These are phyloP conservation scores for Hirundo rustica DNA, from an alignment of 2,797 vertebrate species.

Conservation along the genomic window DNA sequence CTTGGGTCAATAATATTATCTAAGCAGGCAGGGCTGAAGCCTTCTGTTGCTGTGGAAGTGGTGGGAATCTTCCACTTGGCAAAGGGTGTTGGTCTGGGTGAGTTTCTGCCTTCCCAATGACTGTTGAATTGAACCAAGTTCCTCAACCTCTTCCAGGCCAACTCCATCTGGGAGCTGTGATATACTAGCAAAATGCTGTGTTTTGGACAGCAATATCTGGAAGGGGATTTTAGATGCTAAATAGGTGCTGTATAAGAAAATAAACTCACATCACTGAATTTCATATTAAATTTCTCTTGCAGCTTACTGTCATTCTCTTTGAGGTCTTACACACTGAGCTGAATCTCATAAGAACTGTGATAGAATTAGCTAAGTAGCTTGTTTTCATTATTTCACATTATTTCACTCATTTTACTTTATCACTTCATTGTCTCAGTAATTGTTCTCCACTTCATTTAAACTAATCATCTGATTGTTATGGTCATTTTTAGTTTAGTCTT, in stretches of 20 bases:
- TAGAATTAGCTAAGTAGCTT: not conserved
- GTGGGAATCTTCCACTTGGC: not conserved
- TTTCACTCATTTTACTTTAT: conserved; percentile 4
- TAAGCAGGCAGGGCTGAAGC: not conserved
- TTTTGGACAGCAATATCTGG: not conserved
- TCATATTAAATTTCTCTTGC: not conserved
- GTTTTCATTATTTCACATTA: conserved; percentile 19
- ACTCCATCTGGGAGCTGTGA: not conserved
- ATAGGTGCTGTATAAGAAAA: not conserved
- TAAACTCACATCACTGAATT: not conserved
- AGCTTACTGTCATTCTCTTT: not conserved
- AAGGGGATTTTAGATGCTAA: not conserved
- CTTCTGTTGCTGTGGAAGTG: not conserved
- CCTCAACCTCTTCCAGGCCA: not conserved
- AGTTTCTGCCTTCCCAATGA: not conserved
- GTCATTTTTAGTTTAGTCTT: not conserved
- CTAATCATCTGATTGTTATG: not conserved
- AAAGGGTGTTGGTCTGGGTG: not conserved
- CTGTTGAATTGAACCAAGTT: not conserved
- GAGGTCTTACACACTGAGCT: not conserved
- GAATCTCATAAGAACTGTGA: not conserved
- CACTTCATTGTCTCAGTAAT: not conserved
- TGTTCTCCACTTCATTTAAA: not conserved
- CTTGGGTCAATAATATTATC: accelerated
- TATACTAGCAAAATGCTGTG: accelerated